Conservation (phyloP, 2,113 vertebrate genomes). For the Herpetotheres cachinnans region DNA sequence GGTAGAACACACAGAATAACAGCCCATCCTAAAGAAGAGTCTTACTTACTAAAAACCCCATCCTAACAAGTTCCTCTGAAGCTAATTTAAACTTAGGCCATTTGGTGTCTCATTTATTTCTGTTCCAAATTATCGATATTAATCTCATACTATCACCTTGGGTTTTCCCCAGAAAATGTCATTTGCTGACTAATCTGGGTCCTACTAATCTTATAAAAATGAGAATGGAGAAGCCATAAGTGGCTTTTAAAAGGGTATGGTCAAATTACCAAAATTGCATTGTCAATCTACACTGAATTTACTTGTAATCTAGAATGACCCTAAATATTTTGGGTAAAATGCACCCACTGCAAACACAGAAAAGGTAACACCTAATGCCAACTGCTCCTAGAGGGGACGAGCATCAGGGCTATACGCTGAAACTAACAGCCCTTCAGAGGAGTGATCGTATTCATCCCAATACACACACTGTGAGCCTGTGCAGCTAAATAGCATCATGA, state of each 20-base stretch:
- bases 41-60: background rate
- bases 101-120: background rate
- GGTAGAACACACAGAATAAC: background rate
- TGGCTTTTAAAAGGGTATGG: background rate
- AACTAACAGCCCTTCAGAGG: background rate
- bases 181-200: background rate
- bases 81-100: background rate
- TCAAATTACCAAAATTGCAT: background rate
- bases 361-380: background rate
- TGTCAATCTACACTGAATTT: background rate
- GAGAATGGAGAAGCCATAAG: background rate
- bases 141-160: background rate
- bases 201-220: background rate
- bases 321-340: background rate
- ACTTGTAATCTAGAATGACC: background rate
- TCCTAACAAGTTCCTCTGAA: background rate
- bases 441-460: background rate
- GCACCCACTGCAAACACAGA: background rate
- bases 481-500: rapidly evolving
- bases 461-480: background rate
- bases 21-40: background rate
- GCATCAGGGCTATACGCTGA: background rate
- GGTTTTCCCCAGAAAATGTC: background rate
- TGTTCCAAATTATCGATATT: background rate
- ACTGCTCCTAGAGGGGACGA: background rate